Evolutionary conservation across 2,797 vertebrate genomes (phyloP).

Genomic region (Trematomus bernacchii): DNA sequence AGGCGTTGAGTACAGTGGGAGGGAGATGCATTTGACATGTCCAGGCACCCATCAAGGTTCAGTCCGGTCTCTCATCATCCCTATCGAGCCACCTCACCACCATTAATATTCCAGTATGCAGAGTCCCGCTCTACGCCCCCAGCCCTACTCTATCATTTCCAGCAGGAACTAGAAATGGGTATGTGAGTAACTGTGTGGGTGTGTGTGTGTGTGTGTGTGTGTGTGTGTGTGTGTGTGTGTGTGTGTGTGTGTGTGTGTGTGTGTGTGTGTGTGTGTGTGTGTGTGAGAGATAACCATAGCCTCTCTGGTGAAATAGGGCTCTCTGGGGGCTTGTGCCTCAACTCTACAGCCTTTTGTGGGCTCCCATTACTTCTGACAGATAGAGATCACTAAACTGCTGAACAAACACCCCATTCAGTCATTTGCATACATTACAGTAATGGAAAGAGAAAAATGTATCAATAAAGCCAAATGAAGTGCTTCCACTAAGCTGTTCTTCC

Average conservation of each 20-base stretch:
- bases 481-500: slow-evolving; percentile 54
- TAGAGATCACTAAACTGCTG: slow-evolving; percentile 87
- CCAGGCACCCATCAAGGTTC: slow-evolving; percentile 76
- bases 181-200: slow-evolving; percentile 13
- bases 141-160: slow-evolving; percentile 65
- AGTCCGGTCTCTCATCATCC: slow-evolving; percentile 52
- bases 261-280: slow-evolving; percentile 21
- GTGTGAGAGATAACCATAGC: slow-evolving; percentile 46
- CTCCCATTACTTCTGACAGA: slow-evolving; percentile 85
- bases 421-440: slow-evolving; percentile 88
- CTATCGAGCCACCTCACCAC: slow-evolving; percentile 58
- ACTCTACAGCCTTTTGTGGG: slow-evolving; percentile 80
- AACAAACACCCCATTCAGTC: slow-evolving; percentile 85
- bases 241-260: slow-evolving; percentile 21
- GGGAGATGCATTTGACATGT: slow-evolving; percentile 71
- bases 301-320: slow-evolving; percentile 76
- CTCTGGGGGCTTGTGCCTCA: slow-evolving; percentile 82
- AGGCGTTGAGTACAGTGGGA: slow-evolving; percentile 40
- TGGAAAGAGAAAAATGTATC: slow-evolving; percentile 81
- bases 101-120: slow-evolving; percentile 79
- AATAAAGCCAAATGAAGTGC: slow-evolving; percentile 79
- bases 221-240: slow-evolving; percentile 27
- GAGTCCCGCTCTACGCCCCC: slow-evolving; percentile 50
- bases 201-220: slow-evolving; percentile 19
- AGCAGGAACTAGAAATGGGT: slow-evolving; percentile 41